These are phyloP conservation scores for Mystacides longicornis DNA, from an alignment of 2,888 invertebrate species.

Conservation along the genomic window DNA sequence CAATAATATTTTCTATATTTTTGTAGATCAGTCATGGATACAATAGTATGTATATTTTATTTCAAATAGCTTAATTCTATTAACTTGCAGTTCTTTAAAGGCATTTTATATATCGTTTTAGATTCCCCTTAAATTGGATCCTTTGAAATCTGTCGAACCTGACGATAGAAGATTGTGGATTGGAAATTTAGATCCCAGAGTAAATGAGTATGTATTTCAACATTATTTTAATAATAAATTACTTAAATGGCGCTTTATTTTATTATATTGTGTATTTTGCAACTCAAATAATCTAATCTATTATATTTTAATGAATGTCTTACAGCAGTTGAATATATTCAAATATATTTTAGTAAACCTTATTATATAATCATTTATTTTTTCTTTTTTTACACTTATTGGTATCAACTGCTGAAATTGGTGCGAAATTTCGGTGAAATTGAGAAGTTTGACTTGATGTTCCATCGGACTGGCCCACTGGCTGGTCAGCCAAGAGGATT, in stretches of 20 bases:
- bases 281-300: no score
- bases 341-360: conserved; percentile 6
- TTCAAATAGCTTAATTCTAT: no score
- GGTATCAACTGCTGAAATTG: conserved; percentile 94
- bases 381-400: conserved; percentile 52
- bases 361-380: no score
- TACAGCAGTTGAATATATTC: conserved; percentile 18
- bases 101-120: conserved; percentile 29
- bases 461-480: conserved; percentile 84
- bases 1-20: no score
- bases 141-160: conserved; percentile 45
- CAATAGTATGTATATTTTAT: no score
- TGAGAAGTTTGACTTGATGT: conserved; percentile 93
- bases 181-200: conserved; percentile 81
- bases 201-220: conserved; percentile 84
- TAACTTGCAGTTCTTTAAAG: no score
- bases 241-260: no score
- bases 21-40: no score
- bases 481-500: conserved; percentile 87
- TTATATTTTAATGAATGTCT: no score
- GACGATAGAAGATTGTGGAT: conserved; percentile 80
- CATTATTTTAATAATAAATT: no score
- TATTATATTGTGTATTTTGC: no score
- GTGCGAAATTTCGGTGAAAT: conserved; percentile 89
- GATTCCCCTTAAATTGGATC: conserved; percentile 50